Base-by-base conservation (phyloP, 2,888 invertebrate species). In the Steinernema hermaphroditum region DNA sequence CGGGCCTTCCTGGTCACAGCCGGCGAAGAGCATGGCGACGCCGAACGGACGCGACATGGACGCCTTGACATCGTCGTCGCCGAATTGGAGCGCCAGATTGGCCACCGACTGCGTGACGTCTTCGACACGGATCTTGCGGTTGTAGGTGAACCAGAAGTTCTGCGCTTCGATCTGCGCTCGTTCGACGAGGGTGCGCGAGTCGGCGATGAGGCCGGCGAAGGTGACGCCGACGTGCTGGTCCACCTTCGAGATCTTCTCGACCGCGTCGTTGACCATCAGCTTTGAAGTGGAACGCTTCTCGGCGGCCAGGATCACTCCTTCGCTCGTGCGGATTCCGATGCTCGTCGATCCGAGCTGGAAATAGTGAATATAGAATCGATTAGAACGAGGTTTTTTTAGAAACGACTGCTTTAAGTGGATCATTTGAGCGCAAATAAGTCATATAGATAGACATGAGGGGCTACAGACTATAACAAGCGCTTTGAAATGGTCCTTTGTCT, bases 21-120 rank as follows among this genome's bases (percentile, higher is more conserved):
- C 91, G 81, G 96, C 98, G 90, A 98, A 96, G 83, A 99, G 90
- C 87, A 99, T 93, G 24, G 98, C 98, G 22, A 99, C 98, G 76
- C 98, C 98, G 89, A 98, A 99, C 2, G 98, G 98, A 76, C 98
- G 91, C 72, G 96, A 96, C 90, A 90, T 90, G 16, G 89, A 89
- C 74, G 89, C 89, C 78, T 96, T 94, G 85, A 93, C 93, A 86
- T 96, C 96, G 79, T 96, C 96, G 88, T 98, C 98, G 14, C 98
- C 97, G 89, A 99, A 99, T 87, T 96, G 94, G 86, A 98, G 94
- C n/a, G 98, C 97, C 82, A 98, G 89, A 88, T 97, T 96, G 50
- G 97, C 96, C 0, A 99, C 97, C 2, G 97, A 94, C 88, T 97
- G 96, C 0, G 97, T 96, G 81, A 96, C 94, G 8, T 96, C 96